Evolutionary conservation across 2,797 vertebrate genomes (phyloP).

Genomic region (Clarias fuscus): DNA sequence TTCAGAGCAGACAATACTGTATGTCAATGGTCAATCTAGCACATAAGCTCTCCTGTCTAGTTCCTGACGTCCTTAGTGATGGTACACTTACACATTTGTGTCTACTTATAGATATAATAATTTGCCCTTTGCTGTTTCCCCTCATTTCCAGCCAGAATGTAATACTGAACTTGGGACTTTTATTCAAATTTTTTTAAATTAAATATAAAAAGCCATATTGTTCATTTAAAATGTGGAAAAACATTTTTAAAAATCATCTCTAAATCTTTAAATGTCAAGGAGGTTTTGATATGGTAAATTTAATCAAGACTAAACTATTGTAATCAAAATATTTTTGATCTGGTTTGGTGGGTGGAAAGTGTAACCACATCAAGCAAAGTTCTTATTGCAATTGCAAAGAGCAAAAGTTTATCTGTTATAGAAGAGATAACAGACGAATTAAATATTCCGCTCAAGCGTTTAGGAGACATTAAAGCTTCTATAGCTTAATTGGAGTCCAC

Average conservation of each 20-base stretch:
- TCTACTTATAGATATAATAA: not conserved
- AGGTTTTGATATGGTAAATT: not conserved
- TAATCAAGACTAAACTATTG: not conserved
- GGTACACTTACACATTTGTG: not conserved
- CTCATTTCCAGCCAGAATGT: not conserved
- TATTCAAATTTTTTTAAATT: not conserved
- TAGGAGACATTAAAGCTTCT: not conserved
- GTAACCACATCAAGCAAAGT: not conserved
- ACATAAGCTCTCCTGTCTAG: not conserved
- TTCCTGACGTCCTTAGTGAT: not conserved
- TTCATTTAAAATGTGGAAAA: not conserved
- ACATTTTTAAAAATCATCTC: not conserved
- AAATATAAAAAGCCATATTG: not conserved
- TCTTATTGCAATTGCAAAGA: not conserved
- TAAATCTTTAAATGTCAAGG: not conserved
- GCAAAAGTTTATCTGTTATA: not conserved
- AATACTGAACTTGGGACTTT: not conserved
- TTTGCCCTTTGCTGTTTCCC: not conserved
- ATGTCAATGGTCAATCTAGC: not conserved
- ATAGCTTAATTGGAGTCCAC: too few species aligned
- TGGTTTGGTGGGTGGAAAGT: slow-evolving; percentile 5
- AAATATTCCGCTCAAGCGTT: not conserved
- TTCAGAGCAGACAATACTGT: too few species aligned
- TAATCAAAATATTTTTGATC: not conserved
- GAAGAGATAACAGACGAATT: not conserved